Percentiles rank a stretch among this genome's conserved stretches.
Conservation (phyloP, 2,888 invertebrate genomes). For the Scaptomyza flava region DNA sequence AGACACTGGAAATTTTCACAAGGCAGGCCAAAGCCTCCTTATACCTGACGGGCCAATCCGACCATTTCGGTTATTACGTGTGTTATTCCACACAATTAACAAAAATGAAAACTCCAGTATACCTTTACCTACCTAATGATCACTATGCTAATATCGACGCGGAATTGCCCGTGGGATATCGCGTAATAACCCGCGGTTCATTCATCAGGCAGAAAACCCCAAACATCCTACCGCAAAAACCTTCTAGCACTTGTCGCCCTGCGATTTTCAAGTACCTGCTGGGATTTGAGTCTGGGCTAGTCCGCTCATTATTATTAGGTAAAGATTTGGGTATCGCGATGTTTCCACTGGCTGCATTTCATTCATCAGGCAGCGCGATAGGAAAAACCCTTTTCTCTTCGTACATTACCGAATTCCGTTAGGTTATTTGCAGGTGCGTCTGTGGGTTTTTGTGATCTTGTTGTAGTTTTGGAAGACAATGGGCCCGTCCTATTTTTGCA, state of each 20-base stretch:
- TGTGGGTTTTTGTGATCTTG: conserved; percentile 15
- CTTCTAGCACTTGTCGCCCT: conserved; percentile 65
- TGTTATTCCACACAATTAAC: conserved; percentile 74
- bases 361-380: conserved; percentile 51
- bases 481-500: conserved; percentile 81
- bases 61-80: conserved; percentile 72
- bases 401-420: conserved; percentile 34
- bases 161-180: conserved; percentile 58
- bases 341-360: conserved; percentile 49
- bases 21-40: conserved; percentile 7
- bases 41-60: conserved; percentile 65
- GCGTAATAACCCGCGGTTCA: conserved; percentile 69
- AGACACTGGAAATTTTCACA: conserved; percentile 35
- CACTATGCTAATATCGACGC: conserved; percentile 47
- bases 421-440: conserved; percentile 72
- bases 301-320: conserved; percentile 74
- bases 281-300: conserved; percentile 30
- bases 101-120: conserved; percentile 39
- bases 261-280: conserved; percentile 55
- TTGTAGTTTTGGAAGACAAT: conserved; percentile 61
- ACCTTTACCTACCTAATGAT: conserved; percentile 58
- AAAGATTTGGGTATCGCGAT: conserved; percentile 31
- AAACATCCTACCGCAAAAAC: neutral
- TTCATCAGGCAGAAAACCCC: conserved; percentile 65
- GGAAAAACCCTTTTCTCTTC: conserved; percentile 55